Evolutionary conservation across 1,140 invertebrate genomes (phyloP).

Genomic region (Holotrichia oblita): DNA sequence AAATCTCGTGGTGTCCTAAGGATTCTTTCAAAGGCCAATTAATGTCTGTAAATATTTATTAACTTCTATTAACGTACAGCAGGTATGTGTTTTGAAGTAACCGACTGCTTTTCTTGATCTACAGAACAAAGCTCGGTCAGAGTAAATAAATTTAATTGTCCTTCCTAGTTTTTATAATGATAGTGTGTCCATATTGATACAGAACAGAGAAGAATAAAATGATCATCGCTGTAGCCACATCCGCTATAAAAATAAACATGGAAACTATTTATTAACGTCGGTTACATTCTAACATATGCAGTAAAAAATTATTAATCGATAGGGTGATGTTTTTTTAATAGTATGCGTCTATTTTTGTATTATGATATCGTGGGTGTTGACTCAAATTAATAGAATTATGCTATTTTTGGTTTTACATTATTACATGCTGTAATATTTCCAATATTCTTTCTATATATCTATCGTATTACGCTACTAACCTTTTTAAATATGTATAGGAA

Average conservation of each 20-base stretch:
- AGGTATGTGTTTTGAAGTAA: constrained; percentile 1
- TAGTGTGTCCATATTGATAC: neutral
- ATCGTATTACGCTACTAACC: too few species aligned
- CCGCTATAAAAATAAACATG: neutral
- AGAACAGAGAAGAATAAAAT: neutral
- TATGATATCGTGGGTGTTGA: too few species aligned
- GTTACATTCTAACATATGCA: neutral
- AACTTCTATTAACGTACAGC: neutral
- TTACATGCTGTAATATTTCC: too few species aligned
- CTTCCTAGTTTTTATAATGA: neutral
- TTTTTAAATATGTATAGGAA: too few species aligned
- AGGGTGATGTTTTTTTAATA: too few species aligned
- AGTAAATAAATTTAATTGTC: constrained; percentile 23
- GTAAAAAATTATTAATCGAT: neutral
- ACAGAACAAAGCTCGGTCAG: neutral
- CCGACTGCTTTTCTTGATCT: neutral
- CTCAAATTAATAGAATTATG: too few species aligned
- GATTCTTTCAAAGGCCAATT: constrained; percentile 22
- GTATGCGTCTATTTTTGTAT: too few species aligned
- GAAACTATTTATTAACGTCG: neutral
- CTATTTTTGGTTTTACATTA: too few species aligned
- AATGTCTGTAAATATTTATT: constrained; percentile 35
- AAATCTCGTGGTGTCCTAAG: neutral
- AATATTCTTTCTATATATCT: too few species aligned
- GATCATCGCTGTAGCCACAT: neutral